Base-by-base conservation (phyloP, 1,140 invertebrate genomes). In the Leguminivora glycinivorella region DNA sequence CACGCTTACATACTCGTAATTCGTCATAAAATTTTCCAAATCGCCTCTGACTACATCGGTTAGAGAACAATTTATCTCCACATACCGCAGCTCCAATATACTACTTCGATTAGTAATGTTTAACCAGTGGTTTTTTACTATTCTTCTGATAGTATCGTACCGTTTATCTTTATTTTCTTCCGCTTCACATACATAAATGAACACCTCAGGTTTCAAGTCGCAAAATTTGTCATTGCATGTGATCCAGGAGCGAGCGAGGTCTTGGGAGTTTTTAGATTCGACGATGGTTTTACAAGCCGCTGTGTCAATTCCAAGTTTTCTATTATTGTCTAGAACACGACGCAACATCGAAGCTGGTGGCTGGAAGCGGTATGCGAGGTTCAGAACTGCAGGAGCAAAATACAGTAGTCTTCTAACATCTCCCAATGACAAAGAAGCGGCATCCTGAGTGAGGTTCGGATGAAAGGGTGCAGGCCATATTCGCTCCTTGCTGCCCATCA, bases 311-410 rank as follows among this genome's bases (percentile, higher is more conserved):
- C 26, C 58, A n/a, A 31, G 14, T 29, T 26, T 25, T 26, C 2
- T 12, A 10, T 7, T 5, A 29, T 63, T 31, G 58, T 12, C 10
- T n/a, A 63, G 26, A n/a, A 63, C 25, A 1, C 58, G 25, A 1
- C 58, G 58, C 58, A 63, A 26, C 58, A 29, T 63, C 25, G 25
- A 26, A 1, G 58, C 4, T 29, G 58, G 12, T n/a, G 58, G 58
- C 12, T 17, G 25, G 58, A 63, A 63, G 58, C n/a, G 10, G 9
- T 26, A 26, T 14, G 26, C 25, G 14, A 29, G 25, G 26, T 17
- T 17, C 58, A 29, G 58, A n/a, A 29, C n/a, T 26, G 12, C 26
- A 12, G 58, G 58, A 10, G 25, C 47, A 17, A 52, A 17, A 1
- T 14, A 4, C 17, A 31, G 5, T 17, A 29, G 14, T 31, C 19